A percentile compares a stretch with the other conserved stretches of the same genome.
phyloP scores from a whole-genome alignment of 2,113 vertebrate genomes.

The Ceuthmochares aereus region DNA sequence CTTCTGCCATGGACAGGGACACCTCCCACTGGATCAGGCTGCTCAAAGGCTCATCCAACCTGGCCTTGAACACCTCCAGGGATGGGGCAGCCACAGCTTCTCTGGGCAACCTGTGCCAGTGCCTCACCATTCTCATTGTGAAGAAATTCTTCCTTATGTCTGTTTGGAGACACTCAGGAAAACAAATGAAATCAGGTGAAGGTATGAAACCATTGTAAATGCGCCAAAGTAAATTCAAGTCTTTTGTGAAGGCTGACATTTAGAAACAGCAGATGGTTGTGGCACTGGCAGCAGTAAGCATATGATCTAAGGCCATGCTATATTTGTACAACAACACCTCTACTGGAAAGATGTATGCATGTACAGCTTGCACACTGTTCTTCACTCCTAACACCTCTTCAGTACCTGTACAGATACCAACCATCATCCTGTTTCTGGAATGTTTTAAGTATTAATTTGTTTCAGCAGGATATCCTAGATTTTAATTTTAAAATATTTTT shows the following conservation, averaged over 20 bases:
- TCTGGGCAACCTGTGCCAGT: no score
- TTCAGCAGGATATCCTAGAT: neutral
- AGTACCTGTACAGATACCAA: neutral
- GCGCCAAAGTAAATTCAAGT: neutral
- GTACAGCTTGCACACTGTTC: neutral
- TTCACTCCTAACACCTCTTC: neutral
- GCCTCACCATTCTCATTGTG: no score
- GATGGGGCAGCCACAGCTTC: no score
- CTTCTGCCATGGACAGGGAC: no score
- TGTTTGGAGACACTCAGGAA: neutral
- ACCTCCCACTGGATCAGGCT: no score
- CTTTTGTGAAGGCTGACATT: neutral
- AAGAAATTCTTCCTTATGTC: no score
- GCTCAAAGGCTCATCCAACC: no score
- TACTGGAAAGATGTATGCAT: neutral
- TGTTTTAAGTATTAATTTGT: neutral
- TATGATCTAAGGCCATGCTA: neutral
- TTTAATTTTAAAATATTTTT: neutral
- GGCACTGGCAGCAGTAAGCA: neutral
- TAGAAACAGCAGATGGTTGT: neutral
- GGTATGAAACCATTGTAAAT: neutral
- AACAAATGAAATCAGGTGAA: neutral
- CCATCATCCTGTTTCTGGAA: neutral
- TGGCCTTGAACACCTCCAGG: no score
- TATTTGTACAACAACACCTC: neutral